Conservation (phyloP, 1,140 invertebrate species). For the Vanessa atalanta region DNA sequence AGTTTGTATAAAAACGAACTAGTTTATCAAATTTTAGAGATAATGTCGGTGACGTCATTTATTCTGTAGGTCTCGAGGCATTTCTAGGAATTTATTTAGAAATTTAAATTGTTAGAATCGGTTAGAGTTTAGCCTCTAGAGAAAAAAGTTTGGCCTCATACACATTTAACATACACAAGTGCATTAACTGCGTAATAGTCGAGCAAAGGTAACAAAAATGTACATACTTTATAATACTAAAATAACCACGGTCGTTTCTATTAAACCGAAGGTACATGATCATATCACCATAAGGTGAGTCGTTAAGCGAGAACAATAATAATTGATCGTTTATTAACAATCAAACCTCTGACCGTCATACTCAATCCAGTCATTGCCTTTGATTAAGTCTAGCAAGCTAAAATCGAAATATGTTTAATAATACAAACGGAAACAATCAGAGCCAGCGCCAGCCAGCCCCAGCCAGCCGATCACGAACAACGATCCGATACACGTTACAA, state of each 20-base stretch:
- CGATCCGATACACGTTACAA: slow-evolving; percentile 13
- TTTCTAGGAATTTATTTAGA: no score
- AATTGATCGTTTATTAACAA: slow-evolving; percentile 11
- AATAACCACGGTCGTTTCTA: not conserved
- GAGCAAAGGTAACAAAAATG: no score
- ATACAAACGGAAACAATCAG: not conserved
- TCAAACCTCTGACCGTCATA: slow-evolving; percentile 17
- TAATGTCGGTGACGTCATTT: no score
- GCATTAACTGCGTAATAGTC: no score
- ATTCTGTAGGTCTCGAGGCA: no score
- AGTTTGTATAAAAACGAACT: no score
- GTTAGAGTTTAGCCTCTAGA: no score
- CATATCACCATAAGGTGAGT: not conserved
- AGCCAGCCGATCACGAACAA: slow-evolving; percentile 11
- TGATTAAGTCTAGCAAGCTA: not conserved
- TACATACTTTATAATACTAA: no score
- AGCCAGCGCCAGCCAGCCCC: not conserved
- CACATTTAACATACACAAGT: no score
- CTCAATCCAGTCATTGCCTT: slow-evolving; percentile 1
- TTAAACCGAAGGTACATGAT: not conserved
- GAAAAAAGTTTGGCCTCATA: no score
- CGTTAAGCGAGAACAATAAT: not conserved
- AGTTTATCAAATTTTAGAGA: no score
- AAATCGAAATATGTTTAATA: slow-evolving; percentile 7
- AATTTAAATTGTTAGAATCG: no score